Conservation (phyloP, 1,140 invertebrate genomes). For the Ephestia elutella region DNA sequence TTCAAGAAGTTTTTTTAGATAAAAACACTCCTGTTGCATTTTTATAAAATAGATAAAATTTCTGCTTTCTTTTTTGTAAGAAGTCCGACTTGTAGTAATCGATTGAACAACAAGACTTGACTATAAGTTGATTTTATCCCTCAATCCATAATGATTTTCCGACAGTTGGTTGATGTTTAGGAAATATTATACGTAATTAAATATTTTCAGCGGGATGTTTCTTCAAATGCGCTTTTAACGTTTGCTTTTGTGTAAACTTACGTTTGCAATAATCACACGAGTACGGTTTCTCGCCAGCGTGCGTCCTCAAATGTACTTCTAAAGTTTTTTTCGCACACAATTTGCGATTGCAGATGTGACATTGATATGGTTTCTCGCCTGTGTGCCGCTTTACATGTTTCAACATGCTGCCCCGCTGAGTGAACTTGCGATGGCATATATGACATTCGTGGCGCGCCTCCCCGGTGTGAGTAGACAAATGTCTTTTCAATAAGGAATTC, state of each 20-base stretch:
- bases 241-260: not conserved
- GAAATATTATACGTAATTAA: too few species aligned
- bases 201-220: not conserved
- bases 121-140: too few species aligned
- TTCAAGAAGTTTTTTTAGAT: too few species aligned
- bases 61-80: too few species aligned
- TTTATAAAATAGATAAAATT: too few species aligned
- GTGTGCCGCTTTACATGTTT: not conserved
- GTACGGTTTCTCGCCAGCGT: slow-evolving; percentile 5
- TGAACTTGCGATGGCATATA: not conserved
- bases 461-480: not conserved
- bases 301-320: not conserved
- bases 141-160: too few species aligned
- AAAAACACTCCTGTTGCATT: too few species aligned
- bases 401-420: not conserved
- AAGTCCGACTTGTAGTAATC: too few species aligned
- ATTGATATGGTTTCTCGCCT: not conserved
- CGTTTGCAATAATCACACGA: slow-evolving; percentile 15
- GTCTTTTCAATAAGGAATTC: not conserved
- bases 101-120: too few species aligned
- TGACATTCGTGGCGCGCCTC: not conserved
- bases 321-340: not conserved
- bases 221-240: not conserved
- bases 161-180: too few species aligned
- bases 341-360: not conserved